A percentile compares a stretch with the other conserved stretches of the same genome.
These are phyloP conservation scores for Athene cunicularia DNA, from an alignment of 2,113 vertebrate genomes.

Conservation along the genomic window DNA sequence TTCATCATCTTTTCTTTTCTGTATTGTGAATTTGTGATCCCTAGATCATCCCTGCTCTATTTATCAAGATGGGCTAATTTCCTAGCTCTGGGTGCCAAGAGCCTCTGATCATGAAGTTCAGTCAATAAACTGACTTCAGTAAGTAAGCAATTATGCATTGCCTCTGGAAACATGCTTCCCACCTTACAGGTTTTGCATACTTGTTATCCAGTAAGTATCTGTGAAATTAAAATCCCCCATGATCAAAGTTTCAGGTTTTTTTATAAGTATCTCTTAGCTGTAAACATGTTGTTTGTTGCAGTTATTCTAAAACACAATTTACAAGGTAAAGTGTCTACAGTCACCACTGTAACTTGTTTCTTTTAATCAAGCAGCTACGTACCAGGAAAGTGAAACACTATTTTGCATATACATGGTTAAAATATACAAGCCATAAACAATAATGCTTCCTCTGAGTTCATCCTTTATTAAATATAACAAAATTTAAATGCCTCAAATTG, in stretches of 20 bases:
- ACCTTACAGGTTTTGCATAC: constrained; percentile 72
- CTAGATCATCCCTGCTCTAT: constrained; percentile 35
- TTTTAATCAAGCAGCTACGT: constrained; percentile 64
- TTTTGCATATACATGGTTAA: constrained; percentile 35
- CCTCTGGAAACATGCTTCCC: constrained; percentile 70
- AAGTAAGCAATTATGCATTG: constrained; percentile 75
- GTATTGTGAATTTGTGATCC: constrained; percentile 1
- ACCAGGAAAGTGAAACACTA: constrained; percentile 52
- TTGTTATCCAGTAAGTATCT: constrained; percentile 75
- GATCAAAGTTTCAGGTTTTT: constrained; percentile 71
- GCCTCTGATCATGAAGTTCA: constrained; percentile 69
- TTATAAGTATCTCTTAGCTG: constrained; percentile 70
- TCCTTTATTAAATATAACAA: constrained; percentile 5
- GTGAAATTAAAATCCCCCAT: constrained; percentile 72
- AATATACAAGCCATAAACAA: constrained; percentile 49
- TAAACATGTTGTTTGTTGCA: constrained; percentile 72
- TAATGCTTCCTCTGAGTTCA: background rate
- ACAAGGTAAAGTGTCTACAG: constrained; percentile 72
- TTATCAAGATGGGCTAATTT: constrained; percentile 62
- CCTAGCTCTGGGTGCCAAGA: constrained; percentile 50
- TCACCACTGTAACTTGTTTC: constrained; percentile 67
- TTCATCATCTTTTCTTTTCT: background rate
- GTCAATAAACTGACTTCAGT: constrained; percentile 73
- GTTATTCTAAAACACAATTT: constrained; percentile 73
- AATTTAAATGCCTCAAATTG: background rate